These are phyloP conservation scores for Microctenopoma stevenorrisi DNA, from an alignment of 2,797 vertebrate species.

Conservation along the genomic window DNA sequence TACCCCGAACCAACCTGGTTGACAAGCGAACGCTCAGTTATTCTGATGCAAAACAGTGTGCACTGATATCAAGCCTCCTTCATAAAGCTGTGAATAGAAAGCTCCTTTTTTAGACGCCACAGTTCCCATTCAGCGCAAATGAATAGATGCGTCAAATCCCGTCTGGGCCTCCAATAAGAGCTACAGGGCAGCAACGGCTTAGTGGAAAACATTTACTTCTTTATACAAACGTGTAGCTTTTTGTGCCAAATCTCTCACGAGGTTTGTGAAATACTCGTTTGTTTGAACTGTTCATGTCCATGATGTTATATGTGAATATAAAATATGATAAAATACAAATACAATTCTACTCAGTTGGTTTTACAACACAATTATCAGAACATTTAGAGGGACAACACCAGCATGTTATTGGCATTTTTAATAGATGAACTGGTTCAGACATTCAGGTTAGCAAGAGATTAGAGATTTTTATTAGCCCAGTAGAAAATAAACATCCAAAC, in stretches of 20 bases:
- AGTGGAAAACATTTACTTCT: slow-evolving; percentile 27
- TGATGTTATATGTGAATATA: background rate
- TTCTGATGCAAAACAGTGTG: slow-evolving; percentile 73
- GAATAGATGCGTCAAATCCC: slow-evolving; percentile 60
- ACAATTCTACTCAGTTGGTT: no score
- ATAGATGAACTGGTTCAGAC: no score
- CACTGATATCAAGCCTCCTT: slow-evolving; percentile 49
- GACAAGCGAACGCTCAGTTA: slow-evolving; percentile 42
- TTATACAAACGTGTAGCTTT: background rate
- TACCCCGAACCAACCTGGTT: slow-evolving; percentile 59
- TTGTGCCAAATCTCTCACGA: slow-evolving; percentile 10
- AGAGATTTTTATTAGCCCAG: no score
- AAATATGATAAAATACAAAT: background rate
- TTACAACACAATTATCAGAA: no score
- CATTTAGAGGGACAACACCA: no score
- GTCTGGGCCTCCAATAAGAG: slow-evolving; percentile 47
- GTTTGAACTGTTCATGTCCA: background rate
- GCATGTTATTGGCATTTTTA: no score
- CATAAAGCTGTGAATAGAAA: slow-evolving; percentile 52
- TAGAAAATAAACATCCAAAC: no score
- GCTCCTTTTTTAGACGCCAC: slow-evolving; percentile 53
- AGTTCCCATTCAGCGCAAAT: slow-evolving; percentile 59
- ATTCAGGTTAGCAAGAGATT: no score
- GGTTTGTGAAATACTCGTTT: background rate
- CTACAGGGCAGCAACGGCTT: slow-evolving; percentile 66